Evolutionary conservation across 2,797 vertebrate genomes (phyloP).

Genomic region (Passerculus sandwichensis): DNA sequence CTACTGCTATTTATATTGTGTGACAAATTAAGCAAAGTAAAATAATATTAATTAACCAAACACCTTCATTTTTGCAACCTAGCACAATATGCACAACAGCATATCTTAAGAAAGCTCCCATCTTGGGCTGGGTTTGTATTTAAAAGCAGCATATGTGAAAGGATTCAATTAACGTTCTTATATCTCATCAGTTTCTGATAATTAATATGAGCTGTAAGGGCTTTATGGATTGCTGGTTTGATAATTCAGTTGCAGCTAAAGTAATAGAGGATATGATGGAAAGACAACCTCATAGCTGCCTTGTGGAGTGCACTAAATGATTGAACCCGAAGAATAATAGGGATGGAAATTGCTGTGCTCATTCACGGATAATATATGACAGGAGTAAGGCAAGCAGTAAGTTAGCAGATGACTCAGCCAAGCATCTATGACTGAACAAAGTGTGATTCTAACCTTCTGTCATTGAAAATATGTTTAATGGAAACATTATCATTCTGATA

Average conservation of each 20-base stretch:
- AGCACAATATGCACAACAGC: neutral
- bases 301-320: slow-evolving; percentile 42
- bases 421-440: slow-evolving; percentile 72
- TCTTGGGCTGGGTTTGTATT: neutral
- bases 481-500: slow-evolving; percentile 69
- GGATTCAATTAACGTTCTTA: slow-evolving; percentile 13
- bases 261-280: slow-evolving; percentile 52
- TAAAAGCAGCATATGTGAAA: slow-evolving; percentile 36
- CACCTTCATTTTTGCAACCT: neutral
- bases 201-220: slow-evolving; percentile 62
- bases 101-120: neutral
- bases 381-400: slow-evolving; percentile 65
- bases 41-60: neutral
- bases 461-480: slow-evolving; percentile 75
- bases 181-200: slow-evolving; percentile 60
- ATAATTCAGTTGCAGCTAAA: slow-evolving; percentile 56
- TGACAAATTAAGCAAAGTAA: neutral
- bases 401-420: slow-evolving; percentile 74
- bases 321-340: slow-evolving; percentile 57
- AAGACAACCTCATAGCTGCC: slow-evolving; percentile 33
- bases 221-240: slow-evolving; percentile 63
- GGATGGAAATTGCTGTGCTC: slow-evolving; percentile 59
- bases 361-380: slow-evolving; percentile 69
- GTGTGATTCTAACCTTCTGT: slow-evolving; percentile 75
- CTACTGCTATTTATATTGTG: neutral